phyloP scores from a whole-genome alignment of 2,113 vertebrate species.

The Prochilodus magdalenae region DNA sequence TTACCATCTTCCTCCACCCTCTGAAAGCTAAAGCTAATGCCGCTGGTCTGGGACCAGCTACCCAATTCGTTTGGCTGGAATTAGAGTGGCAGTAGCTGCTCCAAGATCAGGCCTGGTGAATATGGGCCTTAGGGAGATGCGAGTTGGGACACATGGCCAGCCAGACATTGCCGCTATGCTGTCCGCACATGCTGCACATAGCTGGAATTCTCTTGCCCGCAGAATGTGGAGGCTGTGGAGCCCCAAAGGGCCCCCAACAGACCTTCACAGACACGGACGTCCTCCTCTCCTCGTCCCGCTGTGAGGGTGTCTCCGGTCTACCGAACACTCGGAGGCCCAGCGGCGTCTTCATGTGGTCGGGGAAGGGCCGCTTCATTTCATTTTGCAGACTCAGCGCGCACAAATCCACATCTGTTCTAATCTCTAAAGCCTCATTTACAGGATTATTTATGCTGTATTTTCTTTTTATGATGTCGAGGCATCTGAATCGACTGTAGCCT shows the following conservation, averaged over 20 bases:
- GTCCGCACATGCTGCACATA: slow-evolving; percentile 54
- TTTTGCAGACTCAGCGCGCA: neutral
- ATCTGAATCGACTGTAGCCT: neutral
- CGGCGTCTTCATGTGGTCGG: neutral
- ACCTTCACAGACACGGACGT: slow-evolving; percentile 19
- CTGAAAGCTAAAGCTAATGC: neutral
- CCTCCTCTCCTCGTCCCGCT: slow-evolving; percentile 39
- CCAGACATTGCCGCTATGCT: slow-evolving; percentile 53
- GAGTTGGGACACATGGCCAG: slow-evolving; percentile 51
- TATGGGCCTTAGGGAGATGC: slow-evolving; percentile 29
- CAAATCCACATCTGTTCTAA: slow-evolving; percentile 8
- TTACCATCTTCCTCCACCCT: slow-evolving; percentile 15
- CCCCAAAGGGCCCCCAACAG: slow-evolving; percentile 42
- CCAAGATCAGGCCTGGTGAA: slow-evolving; percentile 2
- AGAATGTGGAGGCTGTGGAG: slow-evolving; percentile 62
- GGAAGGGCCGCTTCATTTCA: neutral
- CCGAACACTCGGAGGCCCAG: slow-evolving; percentile 4
- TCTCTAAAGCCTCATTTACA: neutral
- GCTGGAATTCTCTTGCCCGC: slow-evolving; percentile 64
- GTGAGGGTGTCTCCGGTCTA: slow-evolving; percentile 24
- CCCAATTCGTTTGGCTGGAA: neutral
- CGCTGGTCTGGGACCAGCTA: neutral
- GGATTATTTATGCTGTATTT: neutral
- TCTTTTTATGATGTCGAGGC: neutral
- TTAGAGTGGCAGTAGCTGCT: neutral